Percentiles rank a stretch among this genome's conserved stretches.
phyloP scores from a whole-genome alignment of 2,113 vertebrate genomes.

The Corythornis madagascariensis region DNA sequence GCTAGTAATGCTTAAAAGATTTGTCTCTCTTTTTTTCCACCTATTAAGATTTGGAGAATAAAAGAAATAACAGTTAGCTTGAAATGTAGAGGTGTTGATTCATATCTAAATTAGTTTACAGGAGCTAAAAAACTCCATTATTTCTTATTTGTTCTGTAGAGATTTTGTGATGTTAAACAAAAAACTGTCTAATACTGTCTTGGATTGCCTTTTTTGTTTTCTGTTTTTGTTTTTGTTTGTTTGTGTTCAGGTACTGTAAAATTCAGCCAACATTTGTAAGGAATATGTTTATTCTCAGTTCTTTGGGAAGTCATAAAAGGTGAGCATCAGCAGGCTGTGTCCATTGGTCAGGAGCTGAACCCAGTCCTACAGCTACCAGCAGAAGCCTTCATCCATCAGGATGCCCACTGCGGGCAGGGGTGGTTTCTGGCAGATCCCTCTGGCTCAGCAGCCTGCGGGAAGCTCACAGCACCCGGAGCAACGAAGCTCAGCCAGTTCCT shows the following conservation, averaged over 20 bases:
- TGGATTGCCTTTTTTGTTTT: not conserved
- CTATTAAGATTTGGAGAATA: conserved; percentile 51
- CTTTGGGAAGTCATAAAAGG: not conserved
- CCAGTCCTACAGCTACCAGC: not conserved
- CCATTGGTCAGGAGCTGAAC: not conserved
- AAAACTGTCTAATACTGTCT: not conserved
- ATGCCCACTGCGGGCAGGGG: not conserved
- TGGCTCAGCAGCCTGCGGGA: not conserved
- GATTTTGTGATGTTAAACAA: conserved; percentile 35
- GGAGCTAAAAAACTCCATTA: not conserved
- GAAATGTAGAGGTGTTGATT: conserved; percentile 56
- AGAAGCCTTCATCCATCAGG: not conserved
- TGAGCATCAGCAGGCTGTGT: fast-evolving
- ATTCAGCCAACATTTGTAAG: not conserved
- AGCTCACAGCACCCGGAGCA: not conserved
- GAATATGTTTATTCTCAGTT: not conserved
- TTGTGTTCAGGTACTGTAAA: not conserved
- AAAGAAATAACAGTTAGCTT: conserved; percentile 50
- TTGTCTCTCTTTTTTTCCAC: conserved; percentile 33
- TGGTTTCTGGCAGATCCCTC: not conserved
- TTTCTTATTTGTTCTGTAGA: conserved; percentile 13
- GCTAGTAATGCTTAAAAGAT: conserved; percentile 39
- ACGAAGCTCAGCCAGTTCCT: not conserved
- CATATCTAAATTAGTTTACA: conserved; percentile 25
- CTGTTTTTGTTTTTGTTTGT: not conserved